A percentile compares a stretch with the other conserved stretches of the same genome.
These are phyloP conservation scores for Trichogramma evanescens DNA, from an alignment of 2,888 invertebrate genomes.

Conservation along the genomic window DNA sequence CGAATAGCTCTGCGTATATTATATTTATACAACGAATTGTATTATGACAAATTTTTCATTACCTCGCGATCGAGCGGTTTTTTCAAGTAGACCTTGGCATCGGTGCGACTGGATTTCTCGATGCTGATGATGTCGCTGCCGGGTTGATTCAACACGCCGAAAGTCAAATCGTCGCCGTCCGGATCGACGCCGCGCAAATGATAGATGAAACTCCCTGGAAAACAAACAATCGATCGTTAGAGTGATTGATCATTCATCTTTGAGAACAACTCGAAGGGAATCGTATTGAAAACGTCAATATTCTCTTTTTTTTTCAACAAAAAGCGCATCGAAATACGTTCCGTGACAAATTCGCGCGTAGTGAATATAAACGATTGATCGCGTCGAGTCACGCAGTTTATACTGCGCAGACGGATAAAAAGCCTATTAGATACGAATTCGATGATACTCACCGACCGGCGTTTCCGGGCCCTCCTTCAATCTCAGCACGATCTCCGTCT, in stretches of 20 bases:
- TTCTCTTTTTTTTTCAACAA: no score
- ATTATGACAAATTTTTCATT: slow-evolving; percentile 20
- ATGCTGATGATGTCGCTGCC: slow-evolving; percentile 79
- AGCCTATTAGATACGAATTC: background rate
- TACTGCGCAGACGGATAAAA: background rate
- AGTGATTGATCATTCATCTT: no score
- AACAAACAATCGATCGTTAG: slow-evolving; percentile 22
- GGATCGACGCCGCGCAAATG: slow-evolving; percentile 75
- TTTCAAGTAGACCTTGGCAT: slow-evolving; percentile 81
- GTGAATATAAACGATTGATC: background rate
- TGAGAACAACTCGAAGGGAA: no score
- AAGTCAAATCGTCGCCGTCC: slow-evolving; percentile 75
- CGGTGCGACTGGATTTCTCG: slow-evolving; percentile 71
- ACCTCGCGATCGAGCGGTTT: slow-evolving; percentile 89
- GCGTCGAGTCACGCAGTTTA: background rate
- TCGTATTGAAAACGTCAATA: no score
- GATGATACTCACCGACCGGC: slow-evolving; percentile 64
- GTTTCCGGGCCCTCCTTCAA: slow-evolving; percentile 83
- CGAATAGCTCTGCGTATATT: no score
- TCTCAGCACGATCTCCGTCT: slow-evolving; percentile 84
- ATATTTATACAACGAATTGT: background rate
- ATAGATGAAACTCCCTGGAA: slow-evolving; percentile 74
- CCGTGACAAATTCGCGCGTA: no score
- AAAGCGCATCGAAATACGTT: no score
- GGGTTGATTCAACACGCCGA: slow-evolving; percentile 73